Conservation (phyloP, 2,113 vertebrate genomes). For the Xenopus borealis region DNA sequence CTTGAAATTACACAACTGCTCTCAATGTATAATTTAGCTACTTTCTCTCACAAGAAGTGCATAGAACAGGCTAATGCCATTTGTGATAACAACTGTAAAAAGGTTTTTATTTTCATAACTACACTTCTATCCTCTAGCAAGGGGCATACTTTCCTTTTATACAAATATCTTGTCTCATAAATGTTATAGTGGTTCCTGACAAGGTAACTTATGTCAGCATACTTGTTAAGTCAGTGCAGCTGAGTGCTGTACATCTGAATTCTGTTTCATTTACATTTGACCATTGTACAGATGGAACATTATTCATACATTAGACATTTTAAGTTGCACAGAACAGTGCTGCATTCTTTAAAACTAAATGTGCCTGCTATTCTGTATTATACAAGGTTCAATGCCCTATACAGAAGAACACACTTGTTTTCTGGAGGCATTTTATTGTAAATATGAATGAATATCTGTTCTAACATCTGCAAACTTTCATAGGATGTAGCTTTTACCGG, state of each 20-base stretch:
- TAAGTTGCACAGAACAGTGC: slow-evolving; percentile 51
- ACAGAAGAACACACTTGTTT: slow-evolving; percentile 51
- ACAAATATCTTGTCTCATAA: slow-evolving; percentile 59
- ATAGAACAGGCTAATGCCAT: background rate
- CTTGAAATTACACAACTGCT: background rate
- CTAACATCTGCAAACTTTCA: slow-evolving; percentile 60
- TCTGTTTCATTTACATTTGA: slow-evolving; percentile 61
- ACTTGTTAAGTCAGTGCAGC: slow-evolving; percentile 53
- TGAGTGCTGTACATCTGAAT: slow-evolving; percentile 55
- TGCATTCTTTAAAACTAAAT: slow-evolving; percentile 54
- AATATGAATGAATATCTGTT: slow-evolving; percentile 59
- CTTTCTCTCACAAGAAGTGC: background rate
- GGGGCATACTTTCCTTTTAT: slow-evolving; percentile 55
- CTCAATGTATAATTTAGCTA: background rate
- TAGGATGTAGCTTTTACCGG: slow-evolving; percentile 52
- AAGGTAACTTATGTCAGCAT: slow-evolving; percentile 54
- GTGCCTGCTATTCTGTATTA: slow-evolving; percentile 56
- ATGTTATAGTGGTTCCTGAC: slow-evolving; percentile 60
- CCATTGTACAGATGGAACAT: slow-evolving; percentile 54
- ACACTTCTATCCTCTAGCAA: slow-evolving; percentile 18
- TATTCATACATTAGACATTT: slow-evolving; percentile 60
- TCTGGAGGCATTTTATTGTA: slow-evolving; percentile 51
- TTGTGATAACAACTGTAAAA: background rate
- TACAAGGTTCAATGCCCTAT: slow-evolving; percentile 56
- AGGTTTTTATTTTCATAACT: background rate